phyloP scores from a whole-genome alignment of 2,888 invertebrate genomes.

The Physocephala rufipes region DNA sequence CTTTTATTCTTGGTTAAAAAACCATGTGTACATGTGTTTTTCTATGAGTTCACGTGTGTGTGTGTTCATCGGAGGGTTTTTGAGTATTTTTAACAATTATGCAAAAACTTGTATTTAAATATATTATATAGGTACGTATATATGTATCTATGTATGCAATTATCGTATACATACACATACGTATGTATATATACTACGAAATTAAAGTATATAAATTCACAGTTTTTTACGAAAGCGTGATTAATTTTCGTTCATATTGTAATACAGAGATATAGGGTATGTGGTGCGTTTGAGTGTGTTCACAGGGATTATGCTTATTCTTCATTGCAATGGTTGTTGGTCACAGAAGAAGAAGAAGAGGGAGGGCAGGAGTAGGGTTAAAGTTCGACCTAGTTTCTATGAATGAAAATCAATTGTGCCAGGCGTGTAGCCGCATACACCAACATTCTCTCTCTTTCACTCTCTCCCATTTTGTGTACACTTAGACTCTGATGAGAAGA shows the following conservation, averaged over 20 bases:
- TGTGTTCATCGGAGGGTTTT: constrained; percentile 36
- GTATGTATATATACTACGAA: too few relatives aligned
- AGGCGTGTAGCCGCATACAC: constrained; percentile 12
- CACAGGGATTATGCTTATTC: constrained; percentile 23
- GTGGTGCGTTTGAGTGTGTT: constrained; percentile 4
- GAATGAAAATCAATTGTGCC: constrained; percentile 47
- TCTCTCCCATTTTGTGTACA: neutral
- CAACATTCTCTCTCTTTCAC: constrained; percentile 1
- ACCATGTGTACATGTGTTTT: too few relatives aligned
- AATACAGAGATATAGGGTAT: constrained; percentile 4
- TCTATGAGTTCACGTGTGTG: neutral
- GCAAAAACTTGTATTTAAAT: constrained; percentile 16
- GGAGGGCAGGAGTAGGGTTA: constrained; percentile 47
- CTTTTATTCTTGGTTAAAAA: too few relatives aligned
- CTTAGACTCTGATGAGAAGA: neutral
- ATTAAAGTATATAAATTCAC: too few relatives aligned
- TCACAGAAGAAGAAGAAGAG: too few relatives aligned
- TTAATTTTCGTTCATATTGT: too few relatives aligned
- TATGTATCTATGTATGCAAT: too few relatives aligned
- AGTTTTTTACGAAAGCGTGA: too few relatives aligned
- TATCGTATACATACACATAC: too few relatives aligned
- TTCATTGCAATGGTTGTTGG: constrained; percentile 23
- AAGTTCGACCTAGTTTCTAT: constrained; percentile 47
- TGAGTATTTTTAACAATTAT: constrained; percentile 36
- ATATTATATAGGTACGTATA: neutral